Base-by-base conservation (phyloP, 2,888 invertebrate genomes). In the Steinernema hermaphroditum region DNA sequence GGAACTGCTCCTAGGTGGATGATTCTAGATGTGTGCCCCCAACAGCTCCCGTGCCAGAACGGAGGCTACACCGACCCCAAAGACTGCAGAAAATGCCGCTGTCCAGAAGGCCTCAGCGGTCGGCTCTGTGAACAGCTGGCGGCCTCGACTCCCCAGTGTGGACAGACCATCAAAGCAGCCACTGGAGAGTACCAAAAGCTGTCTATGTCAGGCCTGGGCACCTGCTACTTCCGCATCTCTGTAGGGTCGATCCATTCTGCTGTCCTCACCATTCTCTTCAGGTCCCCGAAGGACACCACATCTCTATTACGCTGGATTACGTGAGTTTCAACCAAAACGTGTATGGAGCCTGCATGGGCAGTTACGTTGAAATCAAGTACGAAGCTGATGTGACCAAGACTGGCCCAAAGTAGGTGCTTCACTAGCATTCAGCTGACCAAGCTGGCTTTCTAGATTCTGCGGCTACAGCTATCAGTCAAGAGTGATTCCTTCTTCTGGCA, bases 31-130 rank as follows among this genome's bases (percentile, higher is more conserved):
- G 76, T 79, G 24, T 81, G 81, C 49, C 50, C 72, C 0, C 22
- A 69, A 0, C 70, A 68, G 19, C 76, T 82, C 1, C 72, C 78
- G n/a, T 82, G 82, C 32, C 69, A 75, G 29, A 82, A 82, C 57
- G 79, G 79, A 27, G 82, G 82, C 24, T 82, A 82, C 74, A 80
- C 80, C 12, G 82, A 82, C 73, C 82, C 82, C 43, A 81, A 81
- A 69, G 77, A 78, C 73, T 82, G 82, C 71, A 37, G 57, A 34
- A 34, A 73, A 29, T 82, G 82, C 69, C 72, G 78, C 43, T 82
- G 82, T 46, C 80, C 81, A 41, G 46, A 71, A 8, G 82, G 82
- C 44, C 77, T 78, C 68, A 81, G 81, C 32, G 82, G 81, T 62
- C 71, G 73, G 14, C 75, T 74, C 24, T 82, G 82, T 54, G 78